Percentiles rank a stretch among this genome's conserved stretches.
Evolutionary conservation across 2,113 vertebrate species (phyloP).

Genomic region (Pachycephala philippinensis): DNA sequence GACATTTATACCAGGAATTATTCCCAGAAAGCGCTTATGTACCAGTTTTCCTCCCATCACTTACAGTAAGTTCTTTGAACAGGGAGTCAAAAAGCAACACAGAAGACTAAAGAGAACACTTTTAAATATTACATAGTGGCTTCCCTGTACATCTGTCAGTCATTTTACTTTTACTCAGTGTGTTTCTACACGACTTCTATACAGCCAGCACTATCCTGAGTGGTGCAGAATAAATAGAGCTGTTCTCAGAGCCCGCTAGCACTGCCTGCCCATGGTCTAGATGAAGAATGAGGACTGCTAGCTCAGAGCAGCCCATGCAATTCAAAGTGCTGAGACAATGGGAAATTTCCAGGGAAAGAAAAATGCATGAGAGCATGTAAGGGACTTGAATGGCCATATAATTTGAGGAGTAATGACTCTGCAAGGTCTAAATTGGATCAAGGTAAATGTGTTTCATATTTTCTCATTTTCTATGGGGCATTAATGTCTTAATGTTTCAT

Average conservation of each 20-base stretch:
- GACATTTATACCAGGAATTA: background rate
- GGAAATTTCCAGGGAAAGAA: conserved; percentile 45
- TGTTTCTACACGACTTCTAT: background rate
- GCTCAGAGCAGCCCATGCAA: conserved; percentile 37
- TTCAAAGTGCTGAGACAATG: conserved; percentile 35
- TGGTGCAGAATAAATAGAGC: background rate
- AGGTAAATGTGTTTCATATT: conserved; percentile 58
- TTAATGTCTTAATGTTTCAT: background rate
- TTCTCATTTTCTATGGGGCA: background rate
- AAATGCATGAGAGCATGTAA: background rate
- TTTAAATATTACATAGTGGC: background rate
- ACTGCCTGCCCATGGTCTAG: background rate
- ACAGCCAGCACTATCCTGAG: background rate
- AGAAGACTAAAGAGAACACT: background rate
- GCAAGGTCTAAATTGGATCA: conserved; percentile 47
- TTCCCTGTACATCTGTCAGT: background rate
- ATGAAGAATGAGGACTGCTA: background rate
- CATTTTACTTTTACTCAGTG: background rate
- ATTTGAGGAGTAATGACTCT: conserved; percentile 39
- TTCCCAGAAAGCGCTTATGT: background rate
- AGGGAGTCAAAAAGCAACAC: background rate
- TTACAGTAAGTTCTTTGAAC: background rate
- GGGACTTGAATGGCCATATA: conserved; percentile 12
- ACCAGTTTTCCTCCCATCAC: background rate
- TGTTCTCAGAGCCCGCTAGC: background rate